Evolutionary conservation across 1,140 invertebrate species (phyloP).

Genomic region (Coboldia fuscipes): DNA sequence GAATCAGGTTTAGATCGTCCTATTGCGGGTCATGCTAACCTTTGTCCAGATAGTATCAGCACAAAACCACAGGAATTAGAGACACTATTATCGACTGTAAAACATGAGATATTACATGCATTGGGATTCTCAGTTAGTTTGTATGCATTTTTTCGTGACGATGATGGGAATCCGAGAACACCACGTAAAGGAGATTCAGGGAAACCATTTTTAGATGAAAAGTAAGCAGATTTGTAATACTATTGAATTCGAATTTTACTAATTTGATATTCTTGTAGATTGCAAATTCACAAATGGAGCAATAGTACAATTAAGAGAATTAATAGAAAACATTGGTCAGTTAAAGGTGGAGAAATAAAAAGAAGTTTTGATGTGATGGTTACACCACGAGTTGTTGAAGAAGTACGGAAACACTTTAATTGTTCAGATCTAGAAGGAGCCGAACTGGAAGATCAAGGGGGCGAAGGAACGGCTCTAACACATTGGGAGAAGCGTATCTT

Average conservation of each 20-base stretch:
- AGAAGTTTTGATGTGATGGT: slow-evolving; percentile 76
- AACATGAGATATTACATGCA: slow-evolving; percentile 97
- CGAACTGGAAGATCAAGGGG: slow-evolving; percentile 94
- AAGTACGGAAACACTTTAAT: slow-evolving; percentile 77
- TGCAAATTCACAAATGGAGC: slow-evolving; percentile 88
- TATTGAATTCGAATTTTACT: neutral
- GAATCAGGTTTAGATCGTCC: slow-evolving; percentile 82
- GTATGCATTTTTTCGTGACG: slow-evolving; percentile 72
- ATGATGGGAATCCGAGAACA: slow-evolving; percentile 66
- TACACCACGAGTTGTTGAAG: slow-evolving; percentile 68
- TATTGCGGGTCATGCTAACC: slow-evolving; percentile 94
- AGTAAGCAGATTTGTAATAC: slow-evolving; percentile 34
- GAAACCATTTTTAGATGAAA: slow-evolving; percentile 70
- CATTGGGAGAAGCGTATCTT: slow-evolving; percentile 98
- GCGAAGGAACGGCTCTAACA: slow-evolving; percentile 87
- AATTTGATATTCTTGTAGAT: slow-evolving; percentile 22
- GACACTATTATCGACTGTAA: slow-evolving; percentile 86
- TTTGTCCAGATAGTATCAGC: slow-evolving; percentile 89
- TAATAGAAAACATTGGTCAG: slow-evolving; percentile 60
- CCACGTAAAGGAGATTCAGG: slow-evolving; percentile 56
- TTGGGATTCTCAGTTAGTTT: slow-evolving; percentile 88
- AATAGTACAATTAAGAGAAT: slow-evolving; percentile 68
- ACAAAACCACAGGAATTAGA: slow-evolving; percentile 82
- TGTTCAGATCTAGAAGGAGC: slow-evolving; percentile 83
- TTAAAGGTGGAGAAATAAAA: slow-evolving; percentile 49